Evolutionary conservation across 2,888 invertebrate genomes (phyloP).

Genomic region (Rotaria macrura): DNA sequence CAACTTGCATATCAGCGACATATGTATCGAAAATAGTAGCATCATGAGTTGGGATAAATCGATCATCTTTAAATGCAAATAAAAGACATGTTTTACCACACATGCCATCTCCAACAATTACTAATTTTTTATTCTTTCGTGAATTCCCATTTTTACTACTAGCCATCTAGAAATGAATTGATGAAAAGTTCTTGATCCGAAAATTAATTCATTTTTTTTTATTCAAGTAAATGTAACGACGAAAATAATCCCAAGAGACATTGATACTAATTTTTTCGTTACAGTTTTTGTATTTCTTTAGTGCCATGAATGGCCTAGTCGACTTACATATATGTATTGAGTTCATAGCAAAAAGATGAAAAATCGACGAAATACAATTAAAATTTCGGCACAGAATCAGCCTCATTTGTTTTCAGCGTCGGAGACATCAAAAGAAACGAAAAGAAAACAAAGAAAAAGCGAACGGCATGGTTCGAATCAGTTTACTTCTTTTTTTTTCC

Average conservation of each 20-base stretch:
- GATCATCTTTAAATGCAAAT: constrained; percentile 24
- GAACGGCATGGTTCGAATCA: neutral
- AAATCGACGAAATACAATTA: neutral
- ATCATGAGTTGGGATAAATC: constrained; percentile 20
- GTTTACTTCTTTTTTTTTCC: neutral
- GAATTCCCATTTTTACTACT: neutral
- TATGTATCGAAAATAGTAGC: constrained; percentile 27
- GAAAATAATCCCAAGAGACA: no score
- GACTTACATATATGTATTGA: neutral
- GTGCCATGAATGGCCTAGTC: neutral
- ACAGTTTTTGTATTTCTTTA: neutral
- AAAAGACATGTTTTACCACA: constrained; percentile 28
- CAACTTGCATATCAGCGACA: constrained; percentile 26
- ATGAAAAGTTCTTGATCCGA: neutral
- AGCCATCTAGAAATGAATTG: neutral
- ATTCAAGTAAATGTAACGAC: no score
- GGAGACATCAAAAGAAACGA: no score
- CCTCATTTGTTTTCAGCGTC: neutral
- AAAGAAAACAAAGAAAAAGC: no score
- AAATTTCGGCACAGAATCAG: neutral
- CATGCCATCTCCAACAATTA: constrained; percentile 27
- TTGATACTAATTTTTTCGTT: neutral
- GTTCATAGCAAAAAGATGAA: neutral
- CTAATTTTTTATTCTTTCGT: constrained; percentile 14
- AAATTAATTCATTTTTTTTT: no score